phyloP scores from a whole-genome alignment of 2,113 vertebrate species.

The Electrona antarctica region DNA sequence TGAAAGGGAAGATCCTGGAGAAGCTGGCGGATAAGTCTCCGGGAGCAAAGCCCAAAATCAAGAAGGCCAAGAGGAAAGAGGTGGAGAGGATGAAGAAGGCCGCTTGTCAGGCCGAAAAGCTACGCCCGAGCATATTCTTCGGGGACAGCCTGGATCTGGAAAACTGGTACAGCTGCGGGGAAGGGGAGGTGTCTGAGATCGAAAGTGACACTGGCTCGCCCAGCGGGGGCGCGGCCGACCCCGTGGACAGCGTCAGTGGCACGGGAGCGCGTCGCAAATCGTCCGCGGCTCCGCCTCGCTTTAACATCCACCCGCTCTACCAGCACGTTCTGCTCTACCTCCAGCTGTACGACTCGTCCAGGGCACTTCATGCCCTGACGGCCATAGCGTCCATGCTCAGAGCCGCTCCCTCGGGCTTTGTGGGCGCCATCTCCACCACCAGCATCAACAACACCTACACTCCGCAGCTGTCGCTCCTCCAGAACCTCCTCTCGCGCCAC shows the following conservation, averaged over 20 bases:
- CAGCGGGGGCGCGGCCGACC: conserved; percentile 61
- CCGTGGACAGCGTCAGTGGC: conserved; percentile 42
- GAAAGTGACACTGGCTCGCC: conserved; percentile 95
- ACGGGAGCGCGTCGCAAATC: conserved; percentile 54
- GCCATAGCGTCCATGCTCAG: conserved; percentile 93
- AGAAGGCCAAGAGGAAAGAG: conserved; percentile 90
- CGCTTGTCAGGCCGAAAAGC: conserved; percentile 82
- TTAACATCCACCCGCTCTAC: conserved; percentile 96
- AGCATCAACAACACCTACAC: conserved; percentile 97
- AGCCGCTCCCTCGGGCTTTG: conserved; percentile 90
- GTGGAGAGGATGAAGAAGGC: conserved; percentile 89
- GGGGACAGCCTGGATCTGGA: conserved; percentile 96
- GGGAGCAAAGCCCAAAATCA: conserved; percentile 94
- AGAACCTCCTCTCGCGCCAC: conserved; percentile 95
- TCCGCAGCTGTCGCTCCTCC: conserved; percentile 93
- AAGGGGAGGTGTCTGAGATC: conserved; percentile 97
- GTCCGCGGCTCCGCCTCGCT: conserved; percentile 78
- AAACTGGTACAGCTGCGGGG: conserved; percentile 99
- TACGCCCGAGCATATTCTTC: conserved; percentile 91
- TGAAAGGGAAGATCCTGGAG: conserved; percentile 92
- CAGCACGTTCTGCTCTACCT: conserved; percentile 97
- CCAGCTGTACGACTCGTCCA: conserved; percentile 94
- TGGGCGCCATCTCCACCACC: conserved; percentile 96
- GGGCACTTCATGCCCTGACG: conserved; percentile 93
- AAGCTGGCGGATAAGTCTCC: conserved; percentile 90